phyloP scores from a whole-genome alignment of 2,888 invertebrate species.

The Latrodectus elegans region DNA sequence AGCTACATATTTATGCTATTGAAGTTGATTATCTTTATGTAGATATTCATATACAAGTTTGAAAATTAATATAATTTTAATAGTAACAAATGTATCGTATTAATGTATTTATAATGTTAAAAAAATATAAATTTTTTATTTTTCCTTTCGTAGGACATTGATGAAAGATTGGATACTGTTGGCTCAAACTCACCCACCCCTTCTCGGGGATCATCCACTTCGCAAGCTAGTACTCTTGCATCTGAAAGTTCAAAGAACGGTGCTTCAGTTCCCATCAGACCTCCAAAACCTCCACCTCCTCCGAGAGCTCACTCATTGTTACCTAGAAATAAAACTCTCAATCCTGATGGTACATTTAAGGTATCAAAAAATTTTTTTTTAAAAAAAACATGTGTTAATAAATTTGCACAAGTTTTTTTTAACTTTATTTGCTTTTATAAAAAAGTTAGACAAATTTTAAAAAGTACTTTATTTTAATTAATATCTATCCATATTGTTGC shows the following conservation, averaged over 20 bases:
- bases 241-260: slow-evolving; percentile 61
- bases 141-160: slow-evolving; percentile 5
- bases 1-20: too few species aligned
- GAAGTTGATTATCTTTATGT: too few species aligned
- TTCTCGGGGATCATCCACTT: slow-evolving; percentile 46
- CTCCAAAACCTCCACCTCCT: slow-evolving; percentile 85
- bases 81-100: too few species aligned
- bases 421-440: too few species aligned
- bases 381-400: too few species aligned
- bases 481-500: too few species aligned
- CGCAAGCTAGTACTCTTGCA: slow-evolving; percentile 52
- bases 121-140: background rate
- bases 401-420: too few species aligned
- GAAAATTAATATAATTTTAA: background rate
- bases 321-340: slow-evolving; percentile 46
- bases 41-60: background rate
- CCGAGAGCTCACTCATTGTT: slow-evolving; percentile 80
- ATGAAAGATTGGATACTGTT: slow-evolving; percentile 2
- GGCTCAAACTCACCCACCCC: slow-evolving; percentile 63
- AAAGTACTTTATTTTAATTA: too few species aligned
- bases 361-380: slow-evolving; percentile 12
- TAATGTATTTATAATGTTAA: too few species aligned
- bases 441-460: too few species aligned
- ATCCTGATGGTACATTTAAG: slow-evolving; percentile 58
- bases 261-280: slow-evolving; percentile 73